A percentile compares a stretch with the other conserved stretches of the same genome.
Conservation (phyloP, 2,888 invertebrate genomes). For the Harpagoxenus sublaevis region DNA sequence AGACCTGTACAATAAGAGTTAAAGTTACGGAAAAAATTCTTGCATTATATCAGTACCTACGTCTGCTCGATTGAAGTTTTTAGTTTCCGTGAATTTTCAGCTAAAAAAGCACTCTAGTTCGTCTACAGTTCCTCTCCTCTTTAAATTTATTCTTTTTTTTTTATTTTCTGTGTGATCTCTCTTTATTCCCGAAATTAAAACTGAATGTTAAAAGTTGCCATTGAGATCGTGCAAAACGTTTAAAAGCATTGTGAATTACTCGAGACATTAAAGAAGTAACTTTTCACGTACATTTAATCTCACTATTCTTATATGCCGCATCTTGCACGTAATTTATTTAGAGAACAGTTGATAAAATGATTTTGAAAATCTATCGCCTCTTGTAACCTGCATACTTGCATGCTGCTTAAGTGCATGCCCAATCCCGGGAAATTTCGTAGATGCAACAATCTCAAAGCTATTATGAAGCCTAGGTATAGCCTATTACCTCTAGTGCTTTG, state of each 20-base stretch:
- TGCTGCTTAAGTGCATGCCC: conserved; percentile 65
- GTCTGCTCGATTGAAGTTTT: background rate
- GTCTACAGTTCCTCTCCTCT: background rate
- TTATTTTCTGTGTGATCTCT: background rate
- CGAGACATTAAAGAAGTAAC: background rate
- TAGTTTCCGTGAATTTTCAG: background rate
- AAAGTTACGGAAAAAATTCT: background rate
- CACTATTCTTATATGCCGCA: background rate
- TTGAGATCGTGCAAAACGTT: background rate
- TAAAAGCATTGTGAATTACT: background rate
- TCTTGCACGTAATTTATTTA: background rate
- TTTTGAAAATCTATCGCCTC: conserved; percentile 53
- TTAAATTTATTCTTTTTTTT: conserved; percentile 2
- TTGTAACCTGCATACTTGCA: conserved; percentile 44
- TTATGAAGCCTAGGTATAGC: conserved; percentile 65
- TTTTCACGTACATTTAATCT: background rate
- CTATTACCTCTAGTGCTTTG: conserved; percentile 68
- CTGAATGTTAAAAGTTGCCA: background rate
- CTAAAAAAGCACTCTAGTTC: background rate
- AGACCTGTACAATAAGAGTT: background rate
- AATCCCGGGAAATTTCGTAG: conserved; percentile 68
- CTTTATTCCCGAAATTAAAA: conserved; percentile 13
- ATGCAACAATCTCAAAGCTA: conserved; percentile 69
- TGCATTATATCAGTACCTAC: background rate
- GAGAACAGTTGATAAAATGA: background rate